Percentiles rank a stretch among this genome's conserved stretches.
Conservation (phyloP, 2,113 vertebrate species). For the Andinoacara biseriatus region DNA sequence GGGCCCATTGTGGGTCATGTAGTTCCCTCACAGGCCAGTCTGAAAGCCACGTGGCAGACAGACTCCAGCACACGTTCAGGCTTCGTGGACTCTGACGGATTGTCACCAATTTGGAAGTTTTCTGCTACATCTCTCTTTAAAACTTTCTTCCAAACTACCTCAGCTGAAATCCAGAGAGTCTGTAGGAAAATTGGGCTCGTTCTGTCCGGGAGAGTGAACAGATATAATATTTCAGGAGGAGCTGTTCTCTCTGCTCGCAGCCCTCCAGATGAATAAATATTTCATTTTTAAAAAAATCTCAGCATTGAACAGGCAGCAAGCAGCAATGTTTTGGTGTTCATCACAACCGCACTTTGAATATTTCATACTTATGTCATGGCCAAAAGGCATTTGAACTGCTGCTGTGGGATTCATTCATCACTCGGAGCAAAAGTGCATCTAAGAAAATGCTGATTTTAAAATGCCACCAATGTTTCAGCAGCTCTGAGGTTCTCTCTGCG, state of each 20-base stretch:
- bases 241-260: background rate
- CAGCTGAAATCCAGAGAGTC: background rate
- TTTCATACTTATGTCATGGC: background rate
- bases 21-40: background rate
- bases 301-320: background rate
- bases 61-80: background rate
- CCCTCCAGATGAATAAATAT: background rate
- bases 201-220: background rate
- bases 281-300: background rate
- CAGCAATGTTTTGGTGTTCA: background rate
- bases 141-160: background rate
- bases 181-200: background rate
- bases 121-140: conserved; percentile 2
- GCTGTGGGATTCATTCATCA: background rate
- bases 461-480: rapidly evolving
- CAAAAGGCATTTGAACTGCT: background rate
- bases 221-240: background rate
- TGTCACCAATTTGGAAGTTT: background rate
- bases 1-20: background rate
- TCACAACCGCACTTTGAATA: background rate
- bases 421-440: background rate
- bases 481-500: too few species aligned
- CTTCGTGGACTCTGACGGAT: background rate
- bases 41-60: background rate
- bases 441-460: background rate